Evolutionary conservation across 2,888 invertebrate genomes (phyloP), one percentile per base, ranked within the genome.

Genomic region (Cephus pulcher): DNA sequence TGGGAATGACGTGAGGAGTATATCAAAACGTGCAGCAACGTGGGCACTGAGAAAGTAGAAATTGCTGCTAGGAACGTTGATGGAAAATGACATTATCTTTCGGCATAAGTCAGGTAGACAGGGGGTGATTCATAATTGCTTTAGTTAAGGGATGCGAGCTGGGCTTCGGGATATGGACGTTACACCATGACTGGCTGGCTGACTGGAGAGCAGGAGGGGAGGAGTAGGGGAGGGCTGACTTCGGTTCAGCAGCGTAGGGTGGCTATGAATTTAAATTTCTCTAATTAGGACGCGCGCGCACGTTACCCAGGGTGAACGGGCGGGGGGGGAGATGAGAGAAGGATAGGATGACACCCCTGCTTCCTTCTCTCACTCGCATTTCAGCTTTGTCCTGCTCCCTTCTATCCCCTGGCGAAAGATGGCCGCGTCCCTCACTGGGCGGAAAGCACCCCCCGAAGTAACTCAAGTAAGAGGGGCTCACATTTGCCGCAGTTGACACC

Each of bases 181-280:
- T 56, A 56, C 56, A 56, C 56, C 23, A 23, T 56, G 56, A 56
- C 56, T 56, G 56, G 56, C 56, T 56, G 56, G 56, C 23, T 56
- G 23, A 9, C 56, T 56, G 23, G 23, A 0, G 23, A 9, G 75
- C n/a, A 80, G 77, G 79, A 83, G 77, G n/a, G 70, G 68, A 32
- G 76, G 76, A 77, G 68, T 6, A 75, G 79, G 79, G 79, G 78
- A 68, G 80, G 82, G 74, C 80, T 76, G 78, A 85, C 23, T 56
- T 81, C 82, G 84, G 84, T 85, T 86, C 85, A 85, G 83, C 85
- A 85, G 84, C 84, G 86, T 88, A 85, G 89, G 88, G 86, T 86
- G 86, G 89, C 90, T 89, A 90, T 90, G 90, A 90, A 90, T 90
- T 90, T 90, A 90, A 91, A 90, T 91, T 90, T 90, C 89, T 89